Percentiles rank a stretch among this genome's conserved stretches.
Evolutionary conservation across 2,888 invertebrate species (phyloP).

Genomic region (Protodeltote pygarga): DNA sequence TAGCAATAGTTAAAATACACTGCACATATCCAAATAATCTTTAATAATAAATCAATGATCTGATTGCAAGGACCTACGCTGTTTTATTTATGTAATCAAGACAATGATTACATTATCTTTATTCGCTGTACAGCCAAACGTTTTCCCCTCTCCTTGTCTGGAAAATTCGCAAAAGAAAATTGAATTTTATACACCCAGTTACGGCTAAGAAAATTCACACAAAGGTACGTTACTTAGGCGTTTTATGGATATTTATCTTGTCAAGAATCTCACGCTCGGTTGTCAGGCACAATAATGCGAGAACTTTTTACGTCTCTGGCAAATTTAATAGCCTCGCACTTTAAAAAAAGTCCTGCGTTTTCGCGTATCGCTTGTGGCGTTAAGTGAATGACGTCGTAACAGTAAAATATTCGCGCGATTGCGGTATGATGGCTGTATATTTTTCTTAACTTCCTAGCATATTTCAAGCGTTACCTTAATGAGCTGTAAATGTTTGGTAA

Average conservation of each 20-base stretch:
- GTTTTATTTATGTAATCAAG: too few species aligned
- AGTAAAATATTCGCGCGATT: constrained; percentile 14
- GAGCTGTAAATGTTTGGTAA: too few species aligned
- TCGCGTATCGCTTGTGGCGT: constrained; percentile 15
- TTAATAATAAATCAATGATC: too few species aligned
- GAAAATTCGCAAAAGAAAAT: constrained; percentile 16
- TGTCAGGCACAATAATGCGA: constrained; percentile 32
- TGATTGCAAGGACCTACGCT: too few species aligned
- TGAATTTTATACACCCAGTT: constrained; percentile 18
- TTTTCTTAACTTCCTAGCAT: constrained; percentile 3
- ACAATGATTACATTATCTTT: too few species aligned
- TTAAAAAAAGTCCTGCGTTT: constrained; percentile 23
- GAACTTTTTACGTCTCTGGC: constrained; percentile 11
- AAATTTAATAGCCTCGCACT: constrained; percentile 22
- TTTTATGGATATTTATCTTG: constrained; percentile 19
- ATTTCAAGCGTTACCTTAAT: too few species aligned
- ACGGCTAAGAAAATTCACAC: constrained; percentile 4
- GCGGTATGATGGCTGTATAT: constrained; percentile 2
- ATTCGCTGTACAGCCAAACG: constrained; percentile 1
- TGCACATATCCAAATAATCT: too few species aligned
- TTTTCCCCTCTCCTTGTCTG: constrained; percentile 7
- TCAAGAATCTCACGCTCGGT: constrained; percentile 10
- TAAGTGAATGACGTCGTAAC: constrained; percentile 25
- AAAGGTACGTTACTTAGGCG: constrained; percentile 1
- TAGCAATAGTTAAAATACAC: too few species aligned